Evolutionary conservation across 2,113 vertebrate species (phyloP).

Genomic region (Seriola rivoliana): DNA sequence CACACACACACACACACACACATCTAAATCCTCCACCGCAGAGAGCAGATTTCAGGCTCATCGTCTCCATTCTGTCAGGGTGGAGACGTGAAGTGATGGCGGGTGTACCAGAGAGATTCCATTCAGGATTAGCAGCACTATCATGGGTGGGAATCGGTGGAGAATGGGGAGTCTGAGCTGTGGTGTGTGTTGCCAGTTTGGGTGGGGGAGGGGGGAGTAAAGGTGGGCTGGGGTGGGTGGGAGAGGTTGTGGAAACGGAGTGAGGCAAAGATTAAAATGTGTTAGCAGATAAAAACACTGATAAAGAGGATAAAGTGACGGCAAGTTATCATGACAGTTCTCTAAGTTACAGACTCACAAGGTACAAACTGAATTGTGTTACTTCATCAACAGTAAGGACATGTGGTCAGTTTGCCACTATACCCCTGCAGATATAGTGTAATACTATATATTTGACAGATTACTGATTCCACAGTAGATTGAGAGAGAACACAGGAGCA

Average conservation of each 20-base stretch:
- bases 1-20: slow-evolving; percentile 23
- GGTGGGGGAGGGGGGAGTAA: not conserved
- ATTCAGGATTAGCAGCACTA: slow-evolving; percentile 76
- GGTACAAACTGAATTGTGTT: too few relatives aligned
- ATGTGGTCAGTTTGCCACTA: too few relatives aligned
- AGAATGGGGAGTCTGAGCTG: slow-evolving; percentile 42
- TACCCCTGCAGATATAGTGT: too few relatives aligned
- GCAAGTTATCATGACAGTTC: not conserved
- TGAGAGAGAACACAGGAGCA: not conserved
- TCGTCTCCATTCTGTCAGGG: slow-evolving; percentile 71
- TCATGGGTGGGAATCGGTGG: slow-evolving; percentile 66
- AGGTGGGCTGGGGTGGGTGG: not conserved
- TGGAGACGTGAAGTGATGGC: slow-evolving; percentile 58
- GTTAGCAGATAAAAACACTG: slow-evolving; percentile 19
- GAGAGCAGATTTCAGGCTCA: slow-evolving; percentile 72
- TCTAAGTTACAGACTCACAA: not conserved
- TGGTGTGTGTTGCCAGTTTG: not conserved
- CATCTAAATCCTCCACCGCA: slow-evolving; percentile 61
- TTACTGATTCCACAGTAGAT: too few relatives aligned
- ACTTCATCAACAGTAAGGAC: too few relatives aligned
- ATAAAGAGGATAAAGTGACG: not conserved
- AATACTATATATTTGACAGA: too few relatives aligned
- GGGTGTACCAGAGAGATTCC: slow-evolving; percentile 65
- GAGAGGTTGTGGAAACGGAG: slow-evolving; percentile 15
- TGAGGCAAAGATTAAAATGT: slow-evolving; percentile 34